Base-by-base conservation (phyloP, 1,140 invertebrate genomes). In the Drosophila ironensis region DNA sequence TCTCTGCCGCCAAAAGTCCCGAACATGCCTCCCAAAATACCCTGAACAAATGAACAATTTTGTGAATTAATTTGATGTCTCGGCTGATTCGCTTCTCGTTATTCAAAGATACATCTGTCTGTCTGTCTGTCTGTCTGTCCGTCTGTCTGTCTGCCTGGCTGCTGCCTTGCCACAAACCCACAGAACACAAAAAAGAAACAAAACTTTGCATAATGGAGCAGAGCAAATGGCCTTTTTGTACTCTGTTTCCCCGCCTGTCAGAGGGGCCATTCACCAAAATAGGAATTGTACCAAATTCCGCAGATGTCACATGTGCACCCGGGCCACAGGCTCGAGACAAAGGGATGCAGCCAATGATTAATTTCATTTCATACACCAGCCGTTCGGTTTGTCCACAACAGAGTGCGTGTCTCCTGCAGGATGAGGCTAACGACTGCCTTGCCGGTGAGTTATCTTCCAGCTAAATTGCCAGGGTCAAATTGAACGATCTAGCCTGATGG, bases 11-110 rank as follows among this genome's bases (percentile, higher is more conserved):
- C 1, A 11, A 1, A n/a, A 30, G 17, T 37, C 11, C 8, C 8
- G 47, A 16, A 12, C 20, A 5, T 6, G 3, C 11, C 11, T 12
- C 30, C n/a, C n/a, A 12, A 22, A 22, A n/a, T 47, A 64, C 12
- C 17, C 20, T 38, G 14, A 48, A 57, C 66, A 69, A 69, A 69
- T 57, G 28, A 48, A 69, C 64, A 69, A 48, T 57, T 57, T 57
- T 11, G 44, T 30, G 66, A 50, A 67, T 72, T 67, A 56, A 57
- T 61, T 76, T 63, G 33, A 72, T 81, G 66, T 71, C 72, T 66
- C 27, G 53, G 35, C 37, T 51, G 35, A 59, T 48, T 71, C 30
- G 56, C 33, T 46, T 48, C 61, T 35, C 24, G 41, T 61, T 63
- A 63, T 46, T 47, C 44, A 67, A 33, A 44, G 30, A 50, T 50